Percentiles rank a stretch among this genome's conserved stretches.
Conservation (phyloP, 2,797 vertebrate species). For the Crypturellus tataupa region DNA sequence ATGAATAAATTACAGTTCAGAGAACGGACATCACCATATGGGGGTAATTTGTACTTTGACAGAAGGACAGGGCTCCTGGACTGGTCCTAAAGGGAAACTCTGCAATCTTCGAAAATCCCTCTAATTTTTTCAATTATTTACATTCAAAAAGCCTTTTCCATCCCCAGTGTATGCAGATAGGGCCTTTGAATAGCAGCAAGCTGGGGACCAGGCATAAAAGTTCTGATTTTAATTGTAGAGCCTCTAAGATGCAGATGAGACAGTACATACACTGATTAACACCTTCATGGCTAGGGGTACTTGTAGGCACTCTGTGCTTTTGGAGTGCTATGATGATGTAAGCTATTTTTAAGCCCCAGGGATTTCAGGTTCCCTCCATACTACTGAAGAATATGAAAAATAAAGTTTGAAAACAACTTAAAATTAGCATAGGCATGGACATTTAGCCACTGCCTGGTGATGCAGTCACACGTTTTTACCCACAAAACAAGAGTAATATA, state of each 20-base stretch:
- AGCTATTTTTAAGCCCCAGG: slow-evolving; percentile 7
- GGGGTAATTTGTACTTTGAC: slow-evolving; percentile 73
- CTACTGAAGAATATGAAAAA: neutral
- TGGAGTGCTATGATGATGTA: neutral
- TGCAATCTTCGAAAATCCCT: slow-evolving; percentile 67
- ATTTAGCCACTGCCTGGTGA: neutral
- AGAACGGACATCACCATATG: slow-evolving; percentile 67
- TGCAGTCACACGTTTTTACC: neutral
- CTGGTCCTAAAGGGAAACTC: slow-evolving; percentile 69
- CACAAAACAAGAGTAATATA: neutral
- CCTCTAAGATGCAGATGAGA: slow-evolving; percentile 73
- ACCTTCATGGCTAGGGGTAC: slow-evolving; percentile 38
- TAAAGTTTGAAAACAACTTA: neutral
- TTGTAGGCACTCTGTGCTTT: neutral
- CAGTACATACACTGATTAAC: slow-evolving; percentile 65
- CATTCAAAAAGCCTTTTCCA: slow-evolving; percentile 72
- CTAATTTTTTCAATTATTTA: slow-evolving; percentile 79
- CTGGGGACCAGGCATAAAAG: slow-evolving; percentile 61
- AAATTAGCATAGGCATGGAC: neutral
- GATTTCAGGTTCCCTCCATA: neutral
- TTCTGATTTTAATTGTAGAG: slow-evolving; percentile 73
- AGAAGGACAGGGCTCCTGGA: slow-evolving; percentile 74
- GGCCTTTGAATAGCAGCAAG: slow-evolving; percentile 60
- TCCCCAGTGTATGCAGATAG: slow-evolving; percentile 55
- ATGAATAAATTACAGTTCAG: slow-evolving; percentile 77